Evolutionary conservation across 2,113 vertebrate species (phyloP).

Genomic region (Orcinus orca): DNA sequence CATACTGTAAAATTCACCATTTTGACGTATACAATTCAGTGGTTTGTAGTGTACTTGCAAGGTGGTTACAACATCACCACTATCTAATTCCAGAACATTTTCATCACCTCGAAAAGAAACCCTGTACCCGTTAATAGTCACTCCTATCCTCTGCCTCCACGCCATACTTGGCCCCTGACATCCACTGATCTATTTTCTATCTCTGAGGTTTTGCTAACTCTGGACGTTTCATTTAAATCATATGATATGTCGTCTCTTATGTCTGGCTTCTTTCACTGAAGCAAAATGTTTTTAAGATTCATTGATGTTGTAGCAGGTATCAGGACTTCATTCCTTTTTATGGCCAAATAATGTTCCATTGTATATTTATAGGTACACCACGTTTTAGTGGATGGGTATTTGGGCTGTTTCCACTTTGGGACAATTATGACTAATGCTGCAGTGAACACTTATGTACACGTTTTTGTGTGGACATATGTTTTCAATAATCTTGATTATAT

Average conservation of each 20-base stretch:
- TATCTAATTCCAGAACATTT: not conserved
- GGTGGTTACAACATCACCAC: not conserved
- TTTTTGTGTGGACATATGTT: conserved; percentile 38
- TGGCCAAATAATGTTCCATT: conserved; percentile 24
- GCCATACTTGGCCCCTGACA: not conserved
- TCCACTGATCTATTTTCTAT: not conserved
- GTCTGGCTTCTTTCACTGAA: not conserved
- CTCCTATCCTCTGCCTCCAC: too few relatives aligned
- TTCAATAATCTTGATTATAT: conserved; percentile 24
- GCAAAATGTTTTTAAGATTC: not conserved
- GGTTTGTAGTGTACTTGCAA: not conserved
- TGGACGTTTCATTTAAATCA: not conserved
- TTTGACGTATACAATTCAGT: not conserved
- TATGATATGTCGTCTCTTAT: not conserved
- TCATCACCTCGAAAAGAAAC: not conserved
- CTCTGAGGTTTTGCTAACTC: not conserved
- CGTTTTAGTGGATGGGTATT: not conserved
- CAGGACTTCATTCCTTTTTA: conserved; percentile 11
- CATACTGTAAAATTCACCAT: not conserved
- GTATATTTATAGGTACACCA: not conserved
- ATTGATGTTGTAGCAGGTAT: not conserved
- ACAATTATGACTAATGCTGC: not conserved
- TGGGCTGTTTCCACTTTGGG: not conserved
- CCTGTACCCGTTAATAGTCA: not conserved
- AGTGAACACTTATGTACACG: not conserved